Evolutionary conservation across 2,797 vertebrate genomes (phyloP).

Genomic region (Chelidonichthys spinosus): DNA sequence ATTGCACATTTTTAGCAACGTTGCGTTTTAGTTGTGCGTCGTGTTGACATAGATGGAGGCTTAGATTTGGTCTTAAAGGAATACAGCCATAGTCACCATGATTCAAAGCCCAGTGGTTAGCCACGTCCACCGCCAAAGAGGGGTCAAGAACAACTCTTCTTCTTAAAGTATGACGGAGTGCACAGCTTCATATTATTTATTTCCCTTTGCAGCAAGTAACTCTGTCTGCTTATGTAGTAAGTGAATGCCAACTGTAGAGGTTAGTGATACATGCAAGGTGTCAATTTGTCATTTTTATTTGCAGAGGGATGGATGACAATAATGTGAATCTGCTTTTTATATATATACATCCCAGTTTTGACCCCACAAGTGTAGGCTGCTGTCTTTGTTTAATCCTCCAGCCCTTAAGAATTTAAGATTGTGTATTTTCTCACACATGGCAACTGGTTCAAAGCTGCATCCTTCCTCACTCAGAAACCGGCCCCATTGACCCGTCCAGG

Average conservation of each 20-base stretch:
- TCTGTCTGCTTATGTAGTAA: neutral
- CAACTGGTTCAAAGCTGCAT: constrained; percentile 29
- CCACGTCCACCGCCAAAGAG: neutral
- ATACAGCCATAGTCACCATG: neutral
- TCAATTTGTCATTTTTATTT: too few relatives aligned
- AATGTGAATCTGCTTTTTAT: neutral
- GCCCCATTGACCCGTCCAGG: constrained; percentile 35
- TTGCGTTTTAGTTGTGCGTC: constrained; percentile 19
- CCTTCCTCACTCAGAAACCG: constrained; percentile 38
- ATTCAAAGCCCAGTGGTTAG: neutral
- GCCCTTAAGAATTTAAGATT: neutral
- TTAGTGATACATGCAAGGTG: neutral
- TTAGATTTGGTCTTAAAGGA: constrained; percentile 10
- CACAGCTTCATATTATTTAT: neutral
- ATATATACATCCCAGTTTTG: neutral
- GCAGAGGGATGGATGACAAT: neutral
- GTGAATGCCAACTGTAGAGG: neutral
- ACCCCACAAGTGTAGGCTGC: neutral
- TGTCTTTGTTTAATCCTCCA: neutral
- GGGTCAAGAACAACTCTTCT: too few relatives aligned
- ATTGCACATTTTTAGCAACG: constrained; percentile 19
- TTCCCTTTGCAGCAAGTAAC: too few relatives aligned
- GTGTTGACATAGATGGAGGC: constrained; percentile 19
- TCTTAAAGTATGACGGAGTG: neutral
- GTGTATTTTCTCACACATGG: constrained; percentile 13